Conservation (phyloP, 2,113 vertebrate species). For the Syrrhaptes paradoxus region DNA sequence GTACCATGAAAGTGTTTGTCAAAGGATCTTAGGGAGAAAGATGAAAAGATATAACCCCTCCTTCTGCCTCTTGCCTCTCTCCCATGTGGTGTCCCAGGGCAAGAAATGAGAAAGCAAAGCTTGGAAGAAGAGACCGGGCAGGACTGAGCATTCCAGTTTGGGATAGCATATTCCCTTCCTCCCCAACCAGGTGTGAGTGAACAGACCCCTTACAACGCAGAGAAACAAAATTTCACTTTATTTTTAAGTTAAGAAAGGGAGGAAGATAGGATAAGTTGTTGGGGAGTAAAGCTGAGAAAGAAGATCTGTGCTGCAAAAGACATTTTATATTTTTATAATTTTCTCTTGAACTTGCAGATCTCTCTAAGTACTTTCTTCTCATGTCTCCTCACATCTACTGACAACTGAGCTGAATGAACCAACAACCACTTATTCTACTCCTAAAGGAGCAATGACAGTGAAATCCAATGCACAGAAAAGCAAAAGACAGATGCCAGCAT, state of each 20-base stretch:
- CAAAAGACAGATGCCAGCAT: background rate
- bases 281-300: background rate
- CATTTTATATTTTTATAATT: background rate
- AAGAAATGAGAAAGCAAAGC: background rate
- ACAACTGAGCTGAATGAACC: background rate
- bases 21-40: background rate
- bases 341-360: background rate
- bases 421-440: background rate
- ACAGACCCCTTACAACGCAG: background rate
- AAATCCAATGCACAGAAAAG: background rate
- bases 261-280: background rate
- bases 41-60: background rate
- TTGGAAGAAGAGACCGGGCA: background rate
- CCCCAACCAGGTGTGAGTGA: background rate
- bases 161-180: background rate
- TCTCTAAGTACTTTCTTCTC: background rate
- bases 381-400: background rate
- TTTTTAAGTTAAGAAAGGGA: background rate
- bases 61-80: background rate
- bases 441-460: background rate
- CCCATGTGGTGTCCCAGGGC: accelerated
- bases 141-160: background rate
- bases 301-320: background rate
- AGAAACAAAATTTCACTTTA: background rate
- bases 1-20: background rate